These are phyloP conservation scores for Cinclus cinclus DNA, from an alignment of 2,113 vertebrate genomes.

Conservation along the genomic window DNA sequence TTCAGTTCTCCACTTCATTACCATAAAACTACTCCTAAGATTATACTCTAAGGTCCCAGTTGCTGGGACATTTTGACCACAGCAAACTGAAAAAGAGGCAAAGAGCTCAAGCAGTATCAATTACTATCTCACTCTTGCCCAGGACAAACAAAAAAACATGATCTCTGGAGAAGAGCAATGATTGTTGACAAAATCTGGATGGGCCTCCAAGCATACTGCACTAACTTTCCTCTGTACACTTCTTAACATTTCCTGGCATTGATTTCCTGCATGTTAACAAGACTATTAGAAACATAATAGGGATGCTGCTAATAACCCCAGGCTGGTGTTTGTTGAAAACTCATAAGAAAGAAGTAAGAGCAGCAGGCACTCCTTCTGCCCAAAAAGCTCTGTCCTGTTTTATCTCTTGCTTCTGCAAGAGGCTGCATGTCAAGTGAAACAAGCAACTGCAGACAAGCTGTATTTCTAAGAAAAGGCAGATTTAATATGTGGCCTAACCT, in stretches of 20 bases:
- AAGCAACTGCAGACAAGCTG: not conserved
- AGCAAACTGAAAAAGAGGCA: not conserved
- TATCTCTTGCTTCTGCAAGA: not conserved
- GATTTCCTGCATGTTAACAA: constrained; percentile 15
- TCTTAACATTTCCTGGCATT: not conserved
- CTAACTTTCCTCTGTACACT: not conserved
- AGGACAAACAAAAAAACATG: not conserved
- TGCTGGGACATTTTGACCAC: not conserved
- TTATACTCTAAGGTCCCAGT: not conserved
- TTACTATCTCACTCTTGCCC: not conserved
- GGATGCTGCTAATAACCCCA: not conserved
- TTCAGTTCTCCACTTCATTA: not conserved
- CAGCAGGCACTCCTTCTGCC: not conserved
- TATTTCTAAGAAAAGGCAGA: not conserved
- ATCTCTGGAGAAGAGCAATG: not conserved
- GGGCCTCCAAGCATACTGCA: not conserved
- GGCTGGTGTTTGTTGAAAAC: not conserved
- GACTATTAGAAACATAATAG: not conserved
- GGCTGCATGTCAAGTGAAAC: not conserved
- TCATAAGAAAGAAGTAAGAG: not conserved
- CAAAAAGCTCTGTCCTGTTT: not conserved
- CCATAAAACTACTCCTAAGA: not conserved
- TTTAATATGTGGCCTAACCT: not conserved
- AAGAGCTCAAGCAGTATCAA: not conserved
- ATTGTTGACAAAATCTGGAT: not conserved